Base-by-base conservation (phyloP, 2,888 invertebrate genomes). In the Stramonita haemastoma region DNA sequence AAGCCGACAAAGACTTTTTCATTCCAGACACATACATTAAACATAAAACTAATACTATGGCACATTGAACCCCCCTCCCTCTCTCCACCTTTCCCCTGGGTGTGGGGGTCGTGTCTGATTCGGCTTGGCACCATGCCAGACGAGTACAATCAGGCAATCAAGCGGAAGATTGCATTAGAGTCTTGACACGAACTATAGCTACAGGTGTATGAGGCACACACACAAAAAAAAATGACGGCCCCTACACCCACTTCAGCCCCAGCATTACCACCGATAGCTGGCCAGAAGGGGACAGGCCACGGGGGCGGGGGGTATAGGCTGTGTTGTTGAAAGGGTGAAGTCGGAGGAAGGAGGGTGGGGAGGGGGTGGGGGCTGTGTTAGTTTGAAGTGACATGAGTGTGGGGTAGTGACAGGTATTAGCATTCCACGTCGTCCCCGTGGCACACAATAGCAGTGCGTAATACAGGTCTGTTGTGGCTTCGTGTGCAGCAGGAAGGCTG, bases 131-230 rank as follows among this genome's bases (percentile, higher is more conserved):
- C 17, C 0, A 22, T 17, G 79, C 79, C 79, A 79, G 32, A 26
- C 34, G 17, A 13, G 79, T 32, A 15, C 79, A 34, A 34, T 34
- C 79, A 79, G 79, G 32, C 79, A 79, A 79, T 79, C 79, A 79
- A 34, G 79, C 79, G 79, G 79, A 79, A 79, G 79, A 79, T 79
- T 34, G 79, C 79, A 79, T 79, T 79, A 79, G 79, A 34, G 32
- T 17, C 26, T 66, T 66, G 66, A 66, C 66, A 66, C 79, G 79
- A 79, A 79, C 13, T 34, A 79, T 22, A 17, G 32, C 79, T 34
- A 79, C 32, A 32, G 32, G 32, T 79, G 34, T 79, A 34, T 79
- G 79, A 34, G 79, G 79, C 34, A 34, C n/a, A n/a, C n/a, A n/a
- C n/a, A n/a, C 19, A 19, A 19, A 60, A 60, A 15, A 22, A 79